A percentile compares a stretch with the other conserved stretches of the same genome.
Conservation (phyloP, 1,140 invertebrate genomes). For the Drosophila sturtevanti region DNA sequence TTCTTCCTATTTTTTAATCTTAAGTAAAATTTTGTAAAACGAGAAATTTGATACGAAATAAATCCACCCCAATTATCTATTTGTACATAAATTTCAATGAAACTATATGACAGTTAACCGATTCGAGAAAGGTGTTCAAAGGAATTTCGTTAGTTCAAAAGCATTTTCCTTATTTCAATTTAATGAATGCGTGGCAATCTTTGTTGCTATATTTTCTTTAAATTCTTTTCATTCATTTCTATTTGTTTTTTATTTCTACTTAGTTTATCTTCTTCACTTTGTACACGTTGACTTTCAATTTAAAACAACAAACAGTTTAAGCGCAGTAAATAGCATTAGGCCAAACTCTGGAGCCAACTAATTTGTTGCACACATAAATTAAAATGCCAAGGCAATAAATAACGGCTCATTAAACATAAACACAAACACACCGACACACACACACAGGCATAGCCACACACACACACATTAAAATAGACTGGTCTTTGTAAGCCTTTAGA, state of each 20-base stretch:
- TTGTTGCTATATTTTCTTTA: constrained; percentile 13
- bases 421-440: constrained; percentile 9
- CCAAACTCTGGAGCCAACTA: constrained; percentile 47
- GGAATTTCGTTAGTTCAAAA: too few species aligned
- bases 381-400: constrained; percentile 72
- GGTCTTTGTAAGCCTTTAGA: constrained; percentile 37
- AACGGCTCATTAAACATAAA: constrained; percentile 70
- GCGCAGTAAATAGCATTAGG: constrained; percentile 46
- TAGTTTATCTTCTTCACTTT: neutral
- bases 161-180: too few species aligned
- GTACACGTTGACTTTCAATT: neutral
- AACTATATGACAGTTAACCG: too few species aligned
- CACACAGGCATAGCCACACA: constrained; percentile 5
- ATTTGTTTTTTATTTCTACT: neutral
- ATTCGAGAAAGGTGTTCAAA: too few species aligned
- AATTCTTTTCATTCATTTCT: neutral
- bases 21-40: too few species aligned
- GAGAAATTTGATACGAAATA: too few species aligned
- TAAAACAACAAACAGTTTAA: constrained; percentile 56
- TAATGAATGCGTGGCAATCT: constrained; percentile 4
- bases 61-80: too few species aligned
- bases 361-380: constrained; percentile 78
- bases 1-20: too few species aligned
- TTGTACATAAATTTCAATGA: too few species aligned
- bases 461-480: constrained; percentile 54